These are phyloP conservation scores for Brachionus rubens DNA, from an alignment of 1,140 invertebrate species.

Conservation along the genomic window DNA sequence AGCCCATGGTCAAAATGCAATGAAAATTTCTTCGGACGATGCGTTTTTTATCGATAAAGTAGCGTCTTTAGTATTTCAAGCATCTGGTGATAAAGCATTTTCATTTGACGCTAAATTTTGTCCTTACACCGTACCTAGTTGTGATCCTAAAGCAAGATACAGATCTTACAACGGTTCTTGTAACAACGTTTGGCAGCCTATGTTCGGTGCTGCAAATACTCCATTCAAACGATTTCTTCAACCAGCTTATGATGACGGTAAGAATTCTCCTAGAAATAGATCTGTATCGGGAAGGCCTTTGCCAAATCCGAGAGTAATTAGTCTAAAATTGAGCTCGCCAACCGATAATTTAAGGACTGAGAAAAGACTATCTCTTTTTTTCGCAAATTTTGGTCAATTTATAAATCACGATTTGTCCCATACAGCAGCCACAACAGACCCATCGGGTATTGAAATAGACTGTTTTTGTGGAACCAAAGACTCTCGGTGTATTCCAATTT, in stretches of 20 bases:
- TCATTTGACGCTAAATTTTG: neutral
- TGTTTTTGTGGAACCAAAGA: constrained; percentile 10
- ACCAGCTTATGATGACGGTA: constrained; percentile 68
- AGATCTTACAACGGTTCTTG: constrained; percentile 73
- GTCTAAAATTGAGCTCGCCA: neutral
- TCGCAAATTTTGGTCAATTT: constrained; percentile 73
- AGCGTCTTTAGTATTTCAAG: neutral
- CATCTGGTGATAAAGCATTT: neutral
- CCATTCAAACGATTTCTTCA: constrained; percentile 73
- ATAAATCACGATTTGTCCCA: constrained; percentile 49
- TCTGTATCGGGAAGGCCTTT: neutral
- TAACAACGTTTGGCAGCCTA: constrained; percentile 77
- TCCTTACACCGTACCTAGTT: neutral
- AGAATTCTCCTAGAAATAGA: neutral
- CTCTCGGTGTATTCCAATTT: neutral
- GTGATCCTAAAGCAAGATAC: constrained; percentile 59
- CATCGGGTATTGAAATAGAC: neutral
- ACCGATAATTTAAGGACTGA: neutral
- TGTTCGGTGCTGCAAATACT: constrained; percentile 72
- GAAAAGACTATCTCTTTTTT: neutral
- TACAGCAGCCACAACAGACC: constrained; percentile 47
- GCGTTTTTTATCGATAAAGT: constrained; percentile 8
- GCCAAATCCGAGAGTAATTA: constrained; percentile 25
- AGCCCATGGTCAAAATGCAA: too few species aligned
- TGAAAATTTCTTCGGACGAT: neutral